phyloP scores from a whole-genome alignment of 2,888 invertebrate species.

The Philereme transversata region DNA sequence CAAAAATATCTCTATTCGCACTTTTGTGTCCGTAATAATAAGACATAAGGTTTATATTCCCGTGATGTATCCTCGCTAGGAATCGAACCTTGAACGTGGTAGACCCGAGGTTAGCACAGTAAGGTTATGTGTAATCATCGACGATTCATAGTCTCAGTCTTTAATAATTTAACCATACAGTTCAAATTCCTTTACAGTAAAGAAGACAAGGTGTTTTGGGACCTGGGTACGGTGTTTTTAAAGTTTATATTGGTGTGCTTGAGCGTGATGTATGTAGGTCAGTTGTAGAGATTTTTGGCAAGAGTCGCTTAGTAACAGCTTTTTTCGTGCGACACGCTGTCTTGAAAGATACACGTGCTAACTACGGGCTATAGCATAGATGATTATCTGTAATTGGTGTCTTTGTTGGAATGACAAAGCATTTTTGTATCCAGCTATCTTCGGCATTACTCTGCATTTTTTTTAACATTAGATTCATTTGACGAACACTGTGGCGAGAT shows the following conservation, averaged over 20 bases:
- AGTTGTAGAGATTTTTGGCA: slow-evolving; percentile 36
- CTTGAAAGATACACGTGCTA: slow-evolving; percentile 8
- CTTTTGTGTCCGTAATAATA: slow-evolving; percentile 12
- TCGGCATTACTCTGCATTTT: too few relatives aligned
- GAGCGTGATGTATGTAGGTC: slow-evolving; percentile 32
- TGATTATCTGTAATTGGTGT: too few relatives aligned
- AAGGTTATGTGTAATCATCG: slow-evolving; percentile 56
- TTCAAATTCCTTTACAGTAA: slow-evolving; percentile 13
- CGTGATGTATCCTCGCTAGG: slow-evolving; percentile 30
- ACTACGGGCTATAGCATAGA: neutral
- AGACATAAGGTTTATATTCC: slow-evolving; percentile 36
- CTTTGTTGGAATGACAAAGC: too few relatives aligned
- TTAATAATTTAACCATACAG: slow-evolving; percentile 25
- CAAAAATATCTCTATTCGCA: slow-evolving; percentile 27
- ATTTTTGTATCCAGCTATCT: too few relatives aligned
- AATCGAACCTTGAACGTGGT: slow-evolving; percentile 76
- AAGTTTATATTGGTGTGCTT: slow-evolving; percentile 13
- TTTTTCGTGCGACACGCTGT: slow-evolving; percentile 30
- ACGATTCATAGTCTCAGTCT: slow-evolving; percentile 28
- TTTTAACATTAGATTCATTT: too few relatives aligned
- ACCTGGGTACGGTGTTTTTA: slow-evolving; percentile 2
- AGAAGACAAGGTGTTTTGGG: slow-evolving; percentile 15
- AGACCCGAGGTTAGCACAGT: slow-evolving; percentile 67
- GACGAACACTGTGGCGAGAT: too few relatives aligned
- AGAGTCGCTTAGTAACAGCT: slow-evolving; percentile 32